A percentile compares a stretch with the other conserved stretches of the same genome.
phyloP scores from a whole-genome alignment of 2,888 invertebrate genomes.

The Maniola hyperantus region DNA sequence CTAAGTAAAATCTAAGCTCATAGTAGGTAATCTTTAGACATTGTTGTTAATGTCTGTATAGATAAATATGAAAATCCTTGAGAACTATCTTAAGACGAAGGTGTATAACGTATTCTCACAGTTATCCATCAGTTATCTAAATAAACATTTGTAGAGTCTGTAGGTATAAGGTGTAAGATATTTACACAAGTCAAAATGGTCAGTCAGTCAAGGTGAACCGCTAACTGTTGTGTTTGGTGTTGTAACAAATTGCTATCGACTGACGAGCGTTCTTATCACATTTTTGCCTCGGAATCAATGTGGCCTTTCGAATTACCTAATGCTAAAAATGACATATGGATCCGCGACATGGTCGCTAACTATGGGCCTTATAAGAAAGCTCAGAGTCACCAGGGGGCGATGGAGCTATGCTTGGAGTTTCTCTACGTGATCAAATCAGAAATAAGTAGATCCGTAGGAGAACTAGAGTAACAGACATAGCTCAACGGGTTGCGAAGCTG shows the following conservation, averaged over 20 bases:
- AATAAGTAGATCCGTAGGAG: too few relatives aligned
- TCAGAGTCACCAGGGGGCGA: too few relatives aligned
- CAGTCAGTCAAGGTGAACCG: constrained; percentile 36
- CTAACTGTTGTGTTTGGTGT: constrained; percentile 17
- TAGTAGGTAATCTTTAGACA: too few relatives aligned
- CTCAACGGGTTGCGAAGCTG: too few relatives aligned
- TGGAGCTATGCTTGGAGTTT: too few relatives aligned
- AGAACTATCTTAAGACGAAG: not conserved
- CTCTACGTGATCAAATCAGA: too few relatives aligned
- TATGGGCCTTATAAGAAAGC: too few relatives aligned
- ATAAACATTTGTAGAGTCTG: constrained; percentile 21
- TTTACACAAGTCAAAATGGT: constrained; percentile 26
- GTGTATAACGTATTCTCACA: not conserved
- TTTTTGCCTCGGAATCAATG: not conserved
- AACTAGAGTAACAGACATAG: too few relatives aligned
- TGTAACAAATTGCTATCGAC: constrained; percentile 3
- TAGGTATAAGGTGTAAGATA: constrained; percentile 3
- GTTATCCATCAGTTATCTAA: constrained; percentile 19
- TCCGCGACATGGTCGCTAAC: too few relatives aligned
- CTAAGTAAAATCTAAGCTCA: too few relatives aligned
- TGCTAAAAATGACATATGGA: too few relatives aligned
- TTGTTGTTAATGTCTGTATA: too few relatives aligned
- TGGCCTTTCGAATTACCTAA: not conserved
- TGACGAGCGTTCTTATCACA: not conserved
- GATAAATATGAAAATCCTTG: constrained; percentile 12